Base-by-base conservation (phyloP, 35 echinoderm and acorn worm species). In the Patiria miniata region DNA sequence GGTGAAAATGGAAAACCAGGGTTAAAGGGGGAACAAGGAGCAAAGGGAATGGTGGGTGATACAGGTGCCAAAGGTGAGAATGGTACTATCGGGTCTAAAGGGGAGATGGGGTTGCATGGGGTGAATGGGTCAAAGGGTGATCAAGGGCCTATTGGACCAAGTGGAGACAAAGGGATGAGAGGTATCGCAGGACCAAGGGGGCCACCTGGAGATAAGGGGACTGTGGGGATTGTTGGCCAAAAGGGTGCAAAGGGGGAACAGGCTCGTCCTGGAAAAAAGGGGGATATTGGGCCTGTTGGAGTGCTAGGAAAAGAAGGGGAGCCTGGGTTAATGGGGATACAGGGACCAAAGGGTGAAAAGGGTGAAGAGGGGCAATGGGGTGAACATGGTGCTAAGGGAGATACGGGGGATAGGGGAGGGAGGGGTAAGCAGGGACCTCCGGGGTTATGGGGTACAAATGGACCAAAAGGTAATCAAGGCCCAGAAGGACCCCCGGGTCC, bases 361-460 rank as follows among this genome's bases (percentile, higher is more conserved):
- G 65, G 65, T 7, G 26, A 73, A 30, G 21, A 22, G 29, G 65
- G 65, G 14, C 26, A 10, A 0, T 73, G 65, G 65, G 65, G 65
- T 2, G 65, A 73, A 73, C 65, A 73, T 73, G 65, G 65, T 6
- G 19, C 65, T 14, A 73, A 73, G 65, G 65, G 65, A 30, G 26
- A 73, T 34, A 32, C 19, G 26, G 65, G 65, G 2, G 34, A 36
- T 14, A 22, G 15, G 65, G 65, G 65, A 32, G 26, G 19, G 29
- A 73, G 65, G 65, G 65, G 65, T 30, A 73, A 73, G 34, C 30
- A 5, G 29, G 65, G 65, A 26, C 65, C 65, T 73, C 65, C 19
- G 26, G 65, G 65, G 14, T 5, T 5, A 36, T 30, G 26, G 34
- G 65, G 65, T 28, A 26, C 65, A 26, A 73, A 73, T 10, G 65